Conservation (phyloP, 2,113 vertebrate genomes). For the Gymnorhina tibicen region DNA sequence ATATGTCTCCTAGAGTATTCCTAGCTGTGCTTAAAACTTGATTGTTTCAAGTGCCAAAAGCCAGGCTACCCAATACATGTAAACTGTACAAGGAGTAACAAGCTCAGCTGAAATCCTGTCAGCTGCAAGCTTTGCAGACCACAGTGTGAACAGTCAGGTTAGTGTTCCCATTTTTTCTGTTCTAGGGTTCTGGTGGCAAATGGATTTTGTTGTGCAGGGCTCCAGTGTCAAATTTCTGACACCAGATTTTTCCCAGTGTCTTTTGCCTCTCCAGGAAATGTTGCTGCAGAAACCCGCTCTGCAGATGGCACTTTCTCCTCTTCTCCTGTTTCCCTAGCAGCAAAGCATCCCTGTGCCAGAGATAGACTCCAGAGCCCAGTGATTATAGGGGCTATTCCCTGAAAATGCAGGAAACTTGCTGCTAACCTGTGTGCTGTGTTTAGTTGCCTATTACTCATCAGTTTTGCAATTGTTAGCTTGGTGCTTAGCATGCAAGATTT, state of each 20-base stretch:
- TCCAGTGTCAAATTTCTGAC: background rate
- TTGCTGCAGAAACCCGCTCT: fast-evolving
- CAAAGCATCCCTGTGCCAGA: background rate
- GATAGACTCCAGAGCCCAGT: fast-evolving
- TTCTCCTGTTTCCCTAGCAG: background rate
- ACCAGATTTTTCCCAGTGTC: background rate
- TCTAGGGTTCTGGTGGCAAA: background rate
- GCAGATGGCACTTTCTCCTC: background rate
- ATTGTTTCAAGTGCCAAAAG: background rate
- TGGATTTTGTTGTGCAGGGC: background rate
- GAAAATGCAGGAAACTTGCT: background rate
- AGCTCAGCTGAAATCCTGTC: background rate
- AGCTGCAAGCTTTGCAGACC: background rate
- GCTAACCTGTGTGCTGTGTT: background rate
- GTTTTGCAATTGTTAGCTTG: background rate
- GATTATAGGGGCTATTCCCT: fast-evolving
- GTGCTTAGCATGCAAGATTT: background rate
- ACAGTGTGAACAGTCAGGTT: background rate
- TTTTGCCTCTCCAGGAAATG: background rate
- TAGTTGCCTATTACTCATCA: background rate
- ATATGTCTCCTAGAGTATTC: background rate
- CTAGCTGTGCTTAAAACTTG: background rate
- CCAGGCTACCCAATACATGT: background rate
- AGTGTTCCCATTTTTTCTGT: background rate
- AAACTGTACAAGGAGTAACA: background rate